Evolutionary conservation across 1,140 invertebrate genomes (phyloP), one percentile per base, ranked within the genome.

Genomic region (Drosophila kurseongensis): DNA sequence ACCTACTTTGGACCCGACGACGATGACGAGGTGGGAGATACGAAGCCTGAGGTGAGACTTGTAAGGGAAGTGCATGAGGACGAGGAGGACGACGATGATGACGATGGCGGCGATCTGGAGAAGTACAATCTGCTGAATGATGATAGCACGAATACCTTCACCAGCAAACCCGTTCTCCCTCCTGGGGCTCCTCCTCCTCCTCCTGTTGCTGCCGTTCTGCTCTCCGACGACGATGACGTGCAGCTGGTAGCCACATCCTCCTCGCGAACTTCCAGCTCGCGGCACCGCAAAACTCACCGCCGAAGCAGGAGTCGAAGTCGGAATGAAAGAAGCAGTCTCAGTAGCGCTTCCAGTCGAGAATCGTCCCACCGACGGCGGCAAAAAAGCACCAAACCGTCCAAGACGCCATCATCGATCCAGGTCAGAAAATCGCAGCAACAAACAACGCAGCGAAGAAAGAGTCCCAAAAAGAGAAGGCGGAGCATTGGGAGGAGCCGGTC

Each of bases 1-100:
- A 92, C 91, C 1, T 92, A 91, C 38, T 92, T 91, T 57, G 91
- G 91, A 9, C 90, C 91, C 10, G 86, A 91, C 36, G 83, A 89
- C 2, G 81, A 90, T 9, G 69, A 75, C 1, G 59, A 57, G 14
- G 72, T 58, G 5, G 29, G n/a, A 0, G 42, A 44, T 38, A 54
- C 29, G n/a, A 32, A 13, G 48, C 27, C 58, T 0, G 36, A 47
- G 36, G 12, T 23, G 29, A 40, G 69, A 42, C 52, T 4, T 7
- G 36, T 13, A 29, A 27, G 13, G 48, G 35, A 41, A 29, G n/a
- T 10, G 3, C 6, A 7, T 12, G 38, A 48, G 32, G 40, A 16
- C 7, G 29, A 32, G 4, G 65, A 50, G 0, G 56, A 85, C 10
- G 78, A 80, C 0, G 82, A 90, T 4, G 82, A 86, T 0, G 78